Evolutionary conservation across 2,888 invertebrate species (phyloP), one percentile per base, ranked within the genome.

Genomic region (Folsomia candida): DNA sequence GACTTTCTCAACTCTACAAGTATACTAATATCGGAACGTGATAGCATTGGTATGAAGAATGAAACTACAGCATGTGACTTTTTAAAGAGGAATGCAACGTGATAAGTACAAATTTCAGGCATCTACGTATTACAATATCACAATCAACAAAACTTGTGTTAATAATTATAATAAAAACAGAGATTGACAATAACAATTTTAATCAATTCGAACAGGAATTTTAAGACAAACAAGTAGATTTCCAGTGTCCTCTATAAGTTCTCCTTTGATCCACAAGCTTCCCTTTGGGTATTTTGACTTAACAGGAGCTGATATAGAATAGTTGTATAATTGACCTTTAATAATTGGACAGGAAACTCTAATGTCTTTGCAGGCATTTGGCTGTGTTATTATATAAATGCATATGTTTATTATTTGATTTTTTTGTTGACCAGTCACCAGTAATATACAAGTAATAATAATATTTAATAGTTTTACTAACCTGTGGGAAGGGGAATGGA

Each of bases 221-320:
- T 88, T 74, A n/a, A 89, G 82, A 81, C 92, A 92, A 67, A 90
- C 84, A 28, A 91, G 85, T 80, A 89, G 88, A 51, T 88, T 85
- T 0, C 82, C 84, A 1, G 86, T 83, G 69, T 88, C 87, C 81
- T 87, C 86, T 81, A 87, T 85, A 24, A 92, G 83, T 82, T 91
- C 89, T 89, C 90, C 91, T 82, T 90, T 90, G 1, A 92, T 89
- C 18, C 87, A 86, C 0, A 92, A 89, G 20, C 84, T 83, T 3
- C 89, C 82, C 87, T 87, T 74, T 0, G 79, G 79, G 68, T 79
- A 79, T 9, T 66, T 57, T 9, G 67, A 67, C 18, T 68, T 51
- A 1, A 77, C 70, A 14, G 72, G 73, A 2, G 78, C 71, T 27
- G 68, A 51, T 14, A 78, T 29, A 0, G 47, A 3, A 66, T 79